phyloP scores from a whole-genome alignment of 92 coral and sea anemone genomes.

The Siderastrea radians region DNA sequence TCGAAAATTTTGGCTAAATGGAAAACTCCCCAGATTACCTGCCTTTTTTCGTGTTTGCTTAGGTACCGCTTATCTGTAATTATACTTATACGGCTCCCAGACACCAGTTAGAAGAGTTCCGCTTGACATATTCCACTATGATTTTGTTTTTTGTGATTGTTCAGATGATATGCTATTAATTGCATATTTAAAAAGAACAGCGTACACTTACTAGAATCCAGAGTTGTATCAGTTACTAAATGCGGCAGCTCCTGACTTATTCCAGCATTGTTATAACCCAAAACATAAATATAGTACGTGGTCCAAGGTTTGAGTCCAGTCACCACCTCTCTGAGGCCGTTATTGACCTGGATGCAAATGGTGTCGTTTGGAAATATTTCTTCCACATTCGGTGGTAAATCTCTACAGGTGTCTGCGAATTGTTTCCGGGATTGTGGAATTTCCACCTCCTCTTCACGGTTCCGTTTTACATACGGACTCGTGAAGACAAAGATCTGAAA shows the following conservation, averaged over 20 bases:
- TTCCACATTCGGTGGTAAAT: background rate
- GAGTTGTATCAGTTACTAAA: background rate
- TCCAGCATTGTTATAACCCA: constrained; percentile 68
- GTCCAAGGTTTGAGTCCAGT: constrained; percentile 51
- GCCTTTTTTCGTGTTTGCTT: no score
- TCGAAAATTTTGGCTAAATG: no score
- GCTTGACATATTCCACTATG: no score
- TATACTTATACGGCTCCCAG: no score
- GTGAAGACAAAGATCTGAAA: constrained; percentile 12
- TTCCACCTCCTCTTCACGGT: background rate
- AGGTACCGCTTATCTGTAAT: no score
- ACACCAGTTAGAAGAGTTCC: no score
- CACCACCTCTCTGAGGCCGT: constrained; percentile 28
- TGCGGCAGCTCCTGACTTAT: background rate
- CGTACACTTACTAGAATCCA: constrained; percentile 51
- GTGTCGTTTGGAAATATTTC: background rate
- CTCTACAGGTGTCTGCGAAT: background rate
- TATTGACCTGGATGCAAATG: constrained; percentile 16
- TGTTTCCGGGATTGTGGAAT: background rate
- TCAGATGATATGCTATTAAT: no score
- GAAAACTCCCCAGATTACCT: no score
- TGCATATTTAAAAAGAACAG: background rate
- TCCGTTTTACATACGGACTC: background rate
- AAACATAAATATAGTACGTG: constrained; percentile 21
- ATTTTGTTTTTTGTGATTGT: no score